Evolutionary conservation across 2,113 vertebrate species (phyloP).

Genomic region (Muntiacus reevesi): DNA sequence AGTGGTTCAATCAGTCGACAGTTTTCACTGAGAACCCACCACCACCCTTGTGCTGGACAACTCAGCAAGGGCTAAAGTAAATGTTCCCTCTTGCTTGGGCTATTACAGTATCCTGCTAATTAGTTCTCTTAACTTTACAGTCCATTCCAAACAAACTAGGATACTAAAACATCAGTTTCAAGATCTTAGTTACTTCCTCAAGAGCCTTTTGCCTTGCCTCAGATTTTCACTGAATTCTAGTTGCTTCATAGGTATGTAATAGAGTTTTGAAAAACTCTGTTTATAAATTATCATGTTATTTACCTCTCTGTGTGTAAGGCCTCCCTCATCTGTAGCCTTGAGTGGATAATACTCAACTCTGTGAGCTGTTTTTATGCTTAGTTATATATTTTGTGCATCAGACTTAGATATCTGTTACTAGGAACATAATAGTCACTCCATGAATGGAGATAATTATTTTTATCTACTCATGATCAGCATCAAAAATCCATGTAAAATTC

Average conservation of each 20-base stretch:
- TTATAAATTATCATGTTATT: background rate
- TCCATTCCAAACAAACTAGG: background rate
- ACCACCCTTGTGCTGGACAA: background rate
- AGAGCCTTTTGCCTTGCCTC: background rate
- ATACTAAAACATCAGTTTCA: background rate
- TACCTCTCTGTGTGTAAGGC: background rate
- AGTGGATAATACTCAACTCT: background rate
- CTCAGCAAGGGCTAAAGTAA: background rate
- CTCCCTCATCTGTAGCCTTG: background rate
- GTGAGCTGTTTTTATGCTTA: background rate
- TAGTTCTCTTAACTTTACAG: background rate
- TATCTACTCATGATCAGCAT: background rate
- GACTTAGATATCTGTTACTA: background rate
- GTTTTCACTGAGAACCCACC: background rate
- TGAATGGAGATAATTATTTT: background rate
- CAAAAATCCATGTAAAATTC: background rate
- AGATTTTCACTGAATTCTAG: background rate
- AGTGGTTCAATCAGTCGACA: slow-evolving; percentile 21
- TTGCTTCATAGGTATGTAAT: background rate
- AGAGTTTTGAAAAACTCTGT: background rate
- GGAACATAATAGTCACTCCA: background rate
- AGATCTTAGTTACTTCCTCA: background rate
- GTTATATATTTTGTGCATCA: background rate
- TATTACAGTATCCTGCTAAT: background rate
- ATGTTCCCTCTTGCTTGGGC: background rate